Evolutionary conservation across 2,888 invertebrate species (phyloP).

Genomic region (Psylliodes chrysocephalus): DNA sequence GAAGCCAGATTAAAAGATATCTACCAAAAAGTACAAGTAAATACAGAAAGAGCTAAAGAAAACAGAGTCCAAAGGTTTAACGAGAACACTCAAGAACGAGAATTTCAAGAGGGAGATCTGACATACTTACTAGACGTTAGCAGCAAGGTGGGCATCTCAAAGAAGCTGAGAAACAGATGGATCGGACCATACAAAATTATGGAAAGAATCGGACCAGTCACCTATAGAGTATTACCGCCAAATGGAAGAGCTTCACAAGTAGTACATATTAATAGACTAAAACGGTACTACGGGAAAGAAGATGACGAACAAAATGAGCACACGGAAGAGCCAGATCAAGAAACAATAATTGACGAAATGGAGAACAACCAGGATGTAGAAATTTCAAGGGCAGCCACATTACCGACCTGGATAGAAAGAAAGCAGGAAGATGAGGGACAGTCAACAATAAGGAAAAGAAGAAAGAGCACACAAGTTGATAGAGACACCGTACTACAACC

Average conservation of each 20-base stretch:
- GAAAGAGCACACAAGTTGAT: too few relatives aligned
- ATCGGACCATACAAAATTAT: conserved; percentile 11
- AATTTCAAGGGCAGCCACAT: background rate
- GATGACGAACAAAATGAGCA: background rate
- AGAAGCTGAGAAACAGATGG: conserved; percentile 14
- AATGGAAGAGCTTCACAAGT: background rate
- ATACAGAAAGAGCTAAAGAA: conserved; percentile 10
- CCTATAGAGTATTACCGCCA: background rate
- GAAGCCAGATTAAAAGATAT: conserved; percentile 8
- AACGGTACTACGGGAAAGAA: background rate
- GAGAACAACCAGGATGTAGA: background rate
- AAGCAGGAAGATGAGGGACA: too few relatives aligned
- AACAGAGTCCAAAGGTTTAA: conserved; percentile 1
- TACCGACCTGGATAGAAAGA: too few relatives aligned
- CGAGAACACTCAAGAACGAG: background rate
- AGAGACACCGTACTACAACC: too few relatives aligned
- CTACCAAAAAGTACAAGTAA: conserved; percentile 4
- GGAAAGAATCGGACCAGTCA: conserved; percentile 5
- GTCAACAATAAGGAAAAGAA: too few relatives aligned
- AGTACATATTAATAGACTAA: conserved; percentile 2
- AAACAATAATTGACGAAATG: background rate
- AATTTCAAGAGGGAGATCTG: conserved; percentile 3
- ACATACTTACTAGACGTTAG: conserved; percentile 10
- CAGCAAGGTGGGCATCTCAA: conserved; percentile 6
- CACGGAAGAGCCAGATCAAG: background rate